Percentiles rank a stretch among this genome's conserved stretches.
Conservation (phyloP, 2,888 invertebrate species). For the Kryphioiulus occultus region DNA sequence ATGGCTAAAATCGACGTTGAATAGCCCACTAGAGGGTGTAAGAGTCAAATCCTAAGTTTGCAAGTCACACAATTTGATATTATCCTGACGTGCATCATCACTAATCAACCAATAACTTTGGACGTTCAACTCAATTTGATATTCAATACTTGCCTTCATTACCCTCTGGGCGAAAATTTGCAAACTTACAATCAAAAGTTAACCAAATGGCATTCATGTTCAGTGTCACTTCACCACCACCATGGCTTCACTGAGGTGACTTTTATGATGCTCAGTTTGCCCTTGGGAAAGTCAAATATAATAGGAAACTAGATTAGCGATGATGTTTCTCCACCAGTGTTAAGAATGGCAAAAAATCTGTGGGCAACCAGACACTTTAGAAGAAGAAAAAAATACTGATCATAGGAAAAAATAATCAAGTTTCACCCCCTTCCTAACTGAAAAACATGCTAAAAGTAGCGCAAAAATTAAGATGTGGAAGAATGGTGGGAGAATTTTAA, state of each 20-base stretch:
- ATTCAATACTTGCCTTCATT: background rate
- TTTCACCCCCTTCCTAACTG: background rate
- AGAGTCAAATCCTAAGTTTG: background rate
- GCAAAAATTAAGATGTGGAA: background rate
- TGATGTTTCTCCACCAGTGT: background rate
- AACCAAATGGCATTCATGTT: background rate
- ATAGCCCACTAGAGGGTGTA: background rate
- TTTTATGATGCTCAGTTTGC: background rate
- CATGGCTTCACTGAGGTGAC: background rate
- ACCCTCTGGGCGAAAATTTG: no score
- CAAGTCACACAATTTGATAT: no score
- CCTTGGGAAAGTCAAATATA: background rate
- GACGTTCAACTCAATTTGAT: background rate
- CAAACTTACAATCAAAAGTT: background rate
- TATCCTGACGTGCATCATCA: no score
- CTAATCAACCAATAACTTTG: background rate
- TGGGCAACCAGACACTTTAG: background rate
- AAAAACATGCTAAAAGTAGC: slow-evolving; percentile 7
- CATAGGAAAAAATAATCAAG: background rate
- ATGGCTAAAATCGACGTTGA: background rate
- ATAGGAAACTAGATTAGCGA: background rate
- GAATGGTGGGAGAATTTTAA: background rate
- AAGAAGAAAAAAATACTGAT: background rate
- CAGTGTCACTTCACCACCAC: background rate
- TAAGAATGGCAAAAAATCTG: background rate